Conservation (phyloP, 2,888 invertebrate genomes). For the Drosophila mayaguana region DNA sequence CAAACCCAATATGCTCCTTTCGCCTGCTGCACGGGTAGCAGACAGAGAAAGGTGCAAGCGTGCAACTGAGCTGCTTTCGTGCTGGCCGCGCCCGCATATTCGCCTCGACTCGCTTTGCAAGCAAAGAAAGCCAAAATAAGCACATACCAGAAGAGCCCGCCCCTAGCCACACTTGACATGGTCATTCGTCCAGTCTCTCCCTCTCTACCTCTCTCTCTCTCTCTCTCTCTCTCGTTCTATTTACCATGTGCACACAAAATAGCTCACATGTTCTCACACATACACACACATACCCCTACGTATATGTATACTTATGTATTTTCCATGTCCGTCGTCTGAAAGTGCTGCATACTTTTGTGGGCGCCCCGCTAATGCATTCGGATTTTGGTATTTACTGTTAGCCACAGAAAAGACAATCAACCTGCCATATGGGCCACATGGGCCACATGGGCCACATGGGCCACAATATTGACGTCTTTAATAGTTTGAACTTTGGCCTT, state of each 20-base stretch:
- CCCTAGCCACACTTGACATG: constrained; percentile 62
- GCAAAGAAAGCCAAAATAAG: constrained; percentile 39
- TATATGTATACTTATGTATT: constrained; percentile 5
- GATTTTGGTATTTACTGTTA: constrained; percentile 66
- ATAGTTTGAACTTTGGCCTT: constrained; percentile 58
- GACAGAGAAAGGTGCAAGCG: constrained; percentile 39
- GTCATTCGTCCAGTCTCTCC: constrained; percentile 60
- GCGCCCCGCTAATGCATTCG: constrained; percentile 66
- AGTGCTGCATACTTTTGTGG: constrained; percentile 60
- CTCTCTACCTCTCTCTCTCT: constrained; percentile 21
- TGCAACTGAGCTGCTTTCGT: constrained; percentile 29
- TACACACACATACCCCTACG: background rate
- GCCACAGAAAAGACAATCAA: constrained; percentile 28
- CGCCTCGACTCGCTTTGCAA: constrained; percentile 14
- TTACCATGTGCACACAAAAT: constrained; percentile 59
- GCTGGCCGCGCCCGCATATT: constrained; percentile 37
- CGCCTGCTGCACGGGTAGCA: too few relatives aligned
- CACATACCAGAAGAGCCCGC: constrained; percentile 20
- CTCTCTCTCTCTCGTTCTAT: constrained; percentile 26
- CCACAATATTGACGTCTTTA: constrained; percentile 33
- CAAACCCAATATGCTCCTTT: background rate
- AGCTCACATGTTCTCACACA: constrained; percentile 26
- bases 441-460: constrained; percentile 19
- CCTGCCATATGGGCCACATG: constrained; percentile 21
- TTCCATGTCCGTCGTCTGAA: constrained; percentile 22